Conservation (phyloP, 2,888 invertebrate genomes). For the Luffia ferchaultella region DNA sequence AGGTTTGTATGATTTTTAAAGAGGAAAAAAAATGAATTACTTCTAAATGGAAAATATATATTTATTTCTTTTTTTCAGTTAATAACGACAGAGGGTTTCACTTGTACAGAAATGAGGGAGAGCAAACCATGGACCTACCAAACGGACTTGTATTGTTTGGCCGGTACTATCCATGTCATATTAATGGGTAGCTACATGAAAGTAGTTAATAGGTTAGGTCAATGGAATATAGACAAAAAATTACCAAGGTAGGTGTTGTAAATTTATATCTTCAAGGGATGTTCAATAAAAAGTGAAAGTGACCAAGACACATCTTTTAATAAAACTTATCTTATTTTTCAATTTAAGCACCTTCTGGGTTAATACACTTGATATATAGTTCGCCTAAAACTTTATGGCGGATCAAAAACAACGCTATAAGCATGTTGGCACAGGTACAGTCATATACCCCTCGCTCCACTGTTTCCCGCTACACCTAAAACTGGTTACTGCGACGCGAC, state of each 20-base stretch:
- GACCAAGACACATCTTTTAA: no score
- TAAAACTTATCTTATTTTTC: no score
- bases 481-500: no score
- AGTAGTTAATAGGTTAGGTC: conserved; percentile 68
- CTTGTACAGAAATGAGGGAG: conserved; percentile 91
- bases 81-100: conserved; percentile 80
- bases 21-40: not conserved
- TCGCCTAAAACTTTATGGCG: no score
- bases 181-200: conserved; percentile 92
- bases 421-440: no score
- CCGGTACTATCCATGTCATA: conserved; percentile 86
- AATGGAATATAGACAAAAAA: conserved; percentile 76
- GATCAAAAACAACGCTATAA: no score
- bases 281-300: no score
- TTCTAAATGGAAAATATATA: not conserved
- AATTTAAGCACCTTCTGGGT: no score
- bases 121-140: conserved; percentile 93
- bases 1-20: conserved; percentile 28
- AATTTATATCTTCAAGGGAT: no score
- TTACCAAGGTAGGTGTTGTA: conserved; percentile 67
- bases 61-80: conserved; percentile 41
- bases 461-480: no score
- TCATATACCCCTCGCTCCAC: no score
- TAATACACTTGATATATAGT: no score
- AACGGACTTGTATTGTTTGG: conserved; percentile 90